phyloP scores from a whole-genome alignment of 1,140 invertebrate species.

The Hycleus cichorii region DNA sequence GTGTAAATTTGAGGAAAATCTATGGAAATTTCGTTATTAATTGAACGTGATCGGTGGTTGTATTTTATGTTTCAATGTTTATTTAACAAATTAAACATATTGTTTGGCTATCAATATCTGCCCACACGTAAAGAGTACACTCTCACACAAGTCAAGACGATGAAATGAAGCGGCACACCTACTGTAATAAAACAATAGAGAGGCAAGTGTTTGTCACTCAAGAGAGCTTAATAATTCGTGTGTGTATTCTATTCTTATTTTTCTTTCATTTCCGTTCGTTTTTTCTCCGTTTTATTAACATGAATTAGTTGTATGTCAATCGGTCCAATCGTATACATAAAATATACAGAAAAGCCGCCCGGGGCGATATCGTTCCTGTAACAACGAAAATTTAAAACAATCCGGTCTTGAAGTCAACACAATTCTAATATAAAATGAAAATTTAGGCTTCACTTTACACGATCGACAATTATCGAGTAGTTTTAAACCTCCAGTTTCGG shows the following conservation, averaged over 20 bases:
- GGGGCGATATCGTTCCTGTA: no score
- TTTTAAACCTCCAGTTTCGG: no score
- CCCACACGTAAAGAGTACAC: background rate
- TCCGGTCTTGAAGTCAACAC: no score
- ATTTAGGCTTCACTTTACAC: no score
- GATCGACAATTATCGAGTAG: no score
- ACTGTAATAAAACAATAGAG: constrained; percentile 13
- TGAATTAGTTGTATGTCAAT: background rate
- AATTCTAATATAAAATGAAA: no score
- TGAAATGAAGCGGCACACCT: constrained; percentile 14
- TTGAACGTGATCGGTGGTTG: no score
- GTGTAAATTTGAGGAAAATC: no score
- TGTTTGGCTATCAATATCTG: constrained; percentile 14
- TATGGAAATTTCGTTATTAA: no score
- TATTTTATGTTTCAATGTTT: background rate
- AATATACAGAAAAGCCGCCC: no score
- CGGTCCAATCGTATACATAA: constrained; percentile 5
- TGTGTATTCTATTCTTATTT: background rate
- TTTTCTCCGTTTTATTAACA: background rate
- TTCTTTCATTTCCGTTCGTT: no score
- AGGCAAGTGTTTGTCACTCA: constrained; percentile 13
- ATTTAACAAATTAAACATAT: constrained; percentile 17
- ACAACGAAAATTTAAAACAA: no score
- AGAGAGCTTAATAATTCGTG: constrained; percentile 2
- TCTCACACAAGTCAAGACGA: background rate